These are phyloP conservation scores for Amphipyra berbera DNA, from an alignment of 2,888 invertebrate genomes.

Conservation along the genomic window DNA sequence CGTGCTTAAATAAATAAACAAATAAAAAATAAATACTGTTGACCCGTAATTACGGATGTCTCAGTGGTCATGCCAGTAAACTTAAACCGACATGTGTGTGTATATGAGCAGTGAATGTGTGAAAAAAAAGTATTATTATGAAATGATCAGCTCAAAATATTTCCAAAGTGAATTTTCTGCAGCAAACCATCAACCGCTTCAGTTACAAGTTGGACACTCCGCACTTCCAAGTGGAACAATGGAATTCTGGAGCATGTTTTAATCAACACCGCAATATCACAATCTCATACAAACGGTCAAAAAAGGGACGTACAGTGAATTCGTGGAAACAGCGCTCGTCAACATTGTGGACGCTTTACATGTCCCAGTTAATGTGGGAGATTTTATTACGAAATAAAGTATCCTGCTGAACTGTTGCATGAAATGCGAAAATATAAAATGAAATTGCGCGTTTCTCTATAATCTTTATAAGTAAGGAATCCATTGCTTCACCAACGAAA, in stretches of 20 bases:
- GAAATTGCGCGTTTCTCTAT: background rate
- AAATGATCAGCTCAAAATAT: no score
- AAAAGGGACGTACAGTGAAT: constrained; percentile 26
- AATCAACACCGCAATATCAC: constrained; percentile 47
- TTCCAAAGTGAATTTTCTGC: constrained; percentile 17
- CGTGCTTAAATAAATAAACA: no score
- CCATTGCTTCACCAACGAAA: no score
- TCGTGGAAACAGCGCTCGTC: constrained; percentile 24
- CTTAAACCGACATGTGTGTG: no score
- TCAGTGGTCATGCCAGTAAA: no score
- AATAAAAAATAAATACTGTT: no score
- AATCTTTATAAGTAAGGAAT: background rate
- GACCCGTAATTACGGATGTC: no score
- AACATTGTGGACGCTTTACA: constrained; percentile 24
- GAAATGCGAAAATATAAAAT: background rate
- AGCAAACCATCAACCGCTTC: constrained; percentile 1
- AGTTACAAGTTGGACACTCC: constrained; percentile 38
- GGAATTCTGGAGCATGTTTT: constrained; percentile 42
- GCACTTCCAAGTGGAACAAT: constrained; percentile 51
- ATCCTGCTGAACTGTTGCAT: background rate
- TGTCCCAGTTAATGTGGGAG: constrained; percentile 11
- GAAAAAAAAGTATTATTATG: no score
- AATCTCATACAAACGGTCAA: constrained; percentile 37
- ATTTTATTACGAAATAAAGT: constrained; percentile 1
- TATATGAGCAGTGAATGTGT: no score